Evolutionary conservation across 2,797 vertebrate genomes (phyloP).

Genomic region (Epinephelus coioides): DNA sequence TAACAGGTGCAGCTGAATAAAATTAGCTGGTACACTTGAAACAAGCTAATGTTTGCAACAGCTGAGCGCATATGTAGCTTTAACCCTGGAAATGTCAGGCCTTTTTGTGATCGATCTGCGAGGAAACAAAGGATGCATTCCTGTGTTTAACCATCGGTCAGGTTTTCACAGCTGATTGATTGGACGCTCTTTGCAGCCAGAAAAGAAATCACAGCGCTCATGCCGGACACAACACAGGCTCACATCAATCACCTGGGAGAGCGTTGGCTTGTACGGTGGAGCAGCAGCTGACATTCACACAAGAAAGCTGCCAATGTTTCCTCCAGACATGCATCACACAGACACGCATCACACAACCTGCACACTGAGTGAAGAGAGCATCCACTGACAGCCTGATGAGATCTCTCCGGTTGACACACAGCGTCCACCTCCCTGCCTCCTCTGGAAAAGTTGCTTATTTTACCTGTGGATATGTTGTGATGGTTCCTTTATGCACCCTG

Average conservation of each 20-base stretch:
- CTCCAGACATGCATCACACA: constrained; percentile 53
- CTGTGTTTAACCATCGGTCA: constrained; percentile 73
- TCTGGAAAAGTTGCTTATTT: constrained; percentile 16
- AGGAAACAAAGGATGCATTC: constrained; percentile 74
- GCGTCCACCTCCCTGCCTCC: constrained; percentile 30
- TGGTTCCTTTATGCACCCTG: not conserved
- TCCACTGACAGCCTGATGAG: constrained; percentile 44
- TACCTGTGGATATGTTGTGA: not conserved
- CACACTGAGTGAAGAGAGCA: constrained; percentile 34
- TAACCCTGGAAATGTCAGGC: constrained; percentile 52
- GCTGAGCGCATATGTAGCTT: constrained; percentile 41
- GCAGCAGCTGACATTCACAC: constrained; percentile 75
- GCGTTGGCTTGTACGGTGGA: constrained; percentile 58
- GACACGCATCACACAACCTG: constrained; percentile 47
- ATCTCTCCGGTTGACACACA: constrained; percentile 53
- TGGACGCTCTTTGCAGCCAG: constrained; percentile 68
- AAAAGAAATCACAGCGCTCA: constrained; percentile 68
- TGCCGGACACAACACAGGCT: constrained; percentile 59
- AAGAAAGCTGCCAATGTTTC: constrained; percentile 64
- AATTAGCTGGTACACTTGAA: constrained; percentile 32
- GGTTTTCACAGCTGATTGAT: constrained; percentile 80
- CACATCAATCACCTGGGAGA: constrained; percentile 80
- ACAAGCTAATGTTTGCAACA: constrained; percentile 27
- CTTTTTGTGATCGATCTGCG: constrained; percentile 69
- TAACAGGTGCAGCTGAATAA: constrained; percentile 9